Evolutionary conservation across 2,797 vertebrate genomes (phyloP), one percentile per base, ranked within the genome.

Genomic region (Pseudomugil gertrudae): DNA sequence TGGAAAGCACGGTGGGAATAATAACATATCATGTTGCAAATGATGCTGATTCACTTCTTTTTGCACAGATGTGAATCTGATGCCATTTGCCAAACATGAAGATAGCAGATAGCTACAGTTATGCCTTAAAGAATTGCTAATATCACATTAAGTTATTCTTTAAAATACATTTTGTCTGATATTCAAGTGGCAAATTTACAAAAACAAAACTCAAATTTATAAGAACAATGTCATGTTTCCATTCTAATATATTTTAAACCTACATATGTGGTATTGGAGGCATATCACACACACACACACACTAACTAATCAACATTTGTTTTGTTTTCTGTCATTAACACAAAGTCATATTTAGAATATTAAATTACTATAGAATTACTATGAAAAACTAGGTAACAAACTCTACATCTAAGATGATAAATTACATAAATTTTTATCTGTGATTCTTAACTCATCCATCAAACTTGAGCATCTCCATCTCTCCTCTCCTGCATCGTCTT

Each of bases 11-110:
- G 35, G 11, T 40, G 21, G 45, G 45, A 23, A 23, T 50, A 50
- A 23, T 10, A 23, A 3, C 7, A 33, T 7, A 2, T 47, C n/a
- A n/a, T 69, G 7, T 47, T 30, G 55, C 14, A 30, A 67, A 52
- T 52, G 35, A 8, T 1, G 3, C 3, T 17, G 9, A 14, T 14
- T 29, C n/a, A n/a, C 9, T 19, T 3, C 36, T 62, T 23, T 3
- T 50, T 50, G n/a, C 9, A n/a, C 19, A 45, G 43, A 45, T 45
- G 8, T 3, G 19, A 23, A 21, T 10, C 45, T 48, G 21, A 23
- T 48, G 45, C 21, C 10, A 23, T 48, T 48, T 48, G 74, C 55
- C 33, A 21, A 52, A 50, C 54, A 10, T n/a, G 21, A 45, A 21
- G 7, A 9, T 47, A 21, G 23, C n/a, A 47, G 19, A 21, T 47